Conservation (phyloP, 2,113 vertebrate genomes). For the Xyrauchen texanus region DNA sequence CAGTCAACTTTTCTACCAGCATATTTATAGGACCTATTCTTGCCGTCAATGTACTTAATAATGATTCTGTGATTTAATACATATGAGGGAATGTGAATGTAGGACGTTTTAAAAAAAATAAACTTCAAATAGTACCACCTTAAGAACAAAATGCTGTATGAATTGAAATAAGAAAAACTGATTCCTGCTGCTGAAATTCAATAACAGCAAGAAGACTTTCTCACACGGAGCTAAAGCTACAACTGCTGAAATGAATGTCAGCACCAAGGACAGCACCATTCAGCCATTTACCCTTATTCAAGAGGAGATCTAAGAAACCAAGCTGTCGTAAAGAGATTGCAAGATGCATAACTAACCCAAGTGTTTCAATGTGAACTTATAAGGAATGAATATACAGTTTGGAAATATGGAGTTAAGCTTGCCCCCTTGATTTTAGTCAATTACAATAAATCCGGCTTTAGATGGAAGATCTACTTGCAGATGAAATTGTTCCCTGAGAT, state of each 20-base stretch:
- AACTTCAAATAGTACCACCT: no score
- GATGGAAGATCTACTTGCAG: background rate
- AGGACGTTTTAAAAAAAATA: no score
- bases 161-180: constrained; percentile 4
- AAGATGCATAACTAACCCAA: background rate
- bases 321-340: background rate
- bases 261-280: constrained; percentile 35
- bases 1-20: background rate
- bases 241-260: constrained; percentile 1
- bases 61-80: background rate
- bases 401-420: background rate
- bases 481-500: no score
- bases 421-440: background rate
- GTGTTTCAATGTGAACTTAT: background rate
- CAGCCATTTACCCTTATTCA: background rate
- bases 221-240: background rate
- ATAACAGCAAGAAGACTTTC: background rate
- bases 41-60: background rate
- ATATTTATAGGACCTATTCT: background rate
- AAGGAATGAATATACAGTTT: background rate
- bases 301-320: background rate
- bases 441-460: background rate
- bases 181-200: background rate
- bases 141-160: background rate
- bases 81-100: no score